Evolutionary conservation across 2,888 invertebrate species (phyloP).

Genomic region (Pycnomerus fuliginosus): DNA sequence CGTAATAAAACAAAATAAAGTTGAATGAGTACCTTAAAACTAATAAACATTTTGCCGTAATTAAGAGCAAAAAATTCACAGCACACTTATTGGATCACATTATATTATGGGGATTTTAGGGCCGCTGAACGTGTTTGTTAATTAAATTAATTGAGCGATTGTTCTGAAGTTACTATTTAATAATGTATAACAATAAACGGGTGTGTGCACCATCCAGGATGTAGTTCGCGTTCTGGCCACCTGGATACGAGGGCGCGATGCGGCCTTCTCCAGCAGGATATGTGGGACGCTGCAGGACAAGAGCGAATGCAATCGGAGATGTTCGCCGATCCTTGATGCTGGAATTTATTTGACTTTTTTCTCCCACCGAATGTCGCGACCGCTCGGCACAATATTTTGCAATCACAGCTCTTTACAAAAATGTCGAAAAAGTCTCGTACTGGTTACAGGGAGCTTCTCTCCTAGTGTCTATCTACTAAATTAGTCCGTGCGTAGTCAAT

Average conservation of each 20-base stretch:
- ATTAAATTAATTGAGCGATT: conserved; percentile 38
- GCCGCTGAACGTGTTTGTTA: conserved; percentile 26
- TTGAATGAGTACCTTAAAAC: conserved; percentile 30
- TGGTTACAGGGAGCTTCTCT: too few relatives aligned
- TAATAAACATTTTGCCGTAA: conserved; percentile 25
- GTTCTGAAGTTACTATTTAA: conserved; percentile 38
- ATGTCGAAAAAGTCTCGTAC: too few relatives aligned
- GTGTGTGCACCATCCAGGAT: conserved; percentile 44
- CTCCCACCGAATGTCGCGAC: too few relatives aligned
- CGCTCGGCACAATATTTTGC: too few relatives aligned
- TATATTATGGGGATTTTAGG: conserved; percentile 33
- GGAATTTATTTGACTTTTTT: too few relatives aligned
- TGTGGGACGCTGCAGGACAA: conserved; percentile 27
- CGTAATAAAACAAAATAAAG: conserved; percentile 28
- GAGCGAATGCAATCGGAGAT: conserved; percentile 25
- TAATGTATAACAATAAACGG: conserved; percentile 42
- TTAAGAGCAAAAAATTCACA: conserved; percentile 10
- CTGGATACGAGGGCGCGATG: conserved; percentile 40
- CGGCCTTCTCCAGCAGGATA: conserved; percentile 32
- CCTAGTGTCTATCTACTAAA: too few relatives aligned
- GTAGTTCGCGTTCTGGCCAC: conserved; percentile 41
- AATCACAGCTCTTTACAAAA: too few relatives aligned
- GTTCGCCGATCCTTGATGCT: too few relatives aligned
- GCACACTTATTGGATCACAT: conserved; percentile 36
- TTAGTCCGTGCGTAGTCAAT: too few relatives aligned